Evolutionary conservation across 1,140 invertebrate species (phyloP), one percentile per base, ranked within the genome.

Genomic region (Lucilia sericata): DNA sequence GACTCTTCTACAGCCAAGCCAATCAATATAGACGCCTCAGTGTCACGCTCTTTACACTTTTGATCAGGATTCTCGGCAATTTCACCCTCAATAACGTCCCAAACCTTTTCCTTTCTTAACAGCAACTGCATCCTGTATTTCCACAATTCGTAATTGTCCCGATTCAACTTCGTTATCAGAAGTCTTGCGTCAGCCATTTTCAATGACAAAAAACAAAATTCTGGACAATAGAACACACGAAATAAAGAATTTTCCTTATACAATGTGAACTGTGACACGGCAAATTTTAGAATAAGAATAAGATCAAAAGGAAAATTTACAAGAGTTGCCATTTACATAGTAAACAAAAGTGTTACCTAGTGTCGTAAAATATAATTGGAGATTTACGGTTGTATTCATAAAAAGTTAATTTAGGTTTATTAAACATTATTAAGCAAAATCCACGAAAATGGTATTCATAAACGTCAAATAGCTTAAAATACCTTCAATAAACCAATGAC

Each of bases 101-200:
- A 36, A 78, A 42, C 36, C 17, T 14, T 78, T 42, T 78, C 80
- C 12, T 21, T 19, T 21, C 19, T 42, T 10, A 42, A 42, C 42
- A 42, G 42, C 42, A 42, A 42, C 42, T 42, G 42, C 10, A 42
- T 42, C 42, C 10, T 42, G 42, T 42, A 42, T 42, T 42, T 42
- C n/a, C 70, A 74, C 25, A 74, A 5, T 25, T 74, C 70, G 70
- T 74, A 74, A 30, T 74, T 74, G 70, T 74, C 70, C 19, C 70
- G 70, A 74, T 42, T 78, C 14, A 78, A 78, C 8, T 78, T 78
- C 36, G 34, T 78, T 78, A 36, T 19, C 17, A 78, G 25, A 42
- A 49, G 25, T 78, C 36, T 78, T 30, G 76, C 34, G 8, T 78
- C 34, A 78, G 76, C 17, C 76, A 42, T 78, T 42, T 78, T 19